Evolutionary conservation across 2,888 invertebrate species (phyloP).

Genomic region (Euclidia mi): DNA sequence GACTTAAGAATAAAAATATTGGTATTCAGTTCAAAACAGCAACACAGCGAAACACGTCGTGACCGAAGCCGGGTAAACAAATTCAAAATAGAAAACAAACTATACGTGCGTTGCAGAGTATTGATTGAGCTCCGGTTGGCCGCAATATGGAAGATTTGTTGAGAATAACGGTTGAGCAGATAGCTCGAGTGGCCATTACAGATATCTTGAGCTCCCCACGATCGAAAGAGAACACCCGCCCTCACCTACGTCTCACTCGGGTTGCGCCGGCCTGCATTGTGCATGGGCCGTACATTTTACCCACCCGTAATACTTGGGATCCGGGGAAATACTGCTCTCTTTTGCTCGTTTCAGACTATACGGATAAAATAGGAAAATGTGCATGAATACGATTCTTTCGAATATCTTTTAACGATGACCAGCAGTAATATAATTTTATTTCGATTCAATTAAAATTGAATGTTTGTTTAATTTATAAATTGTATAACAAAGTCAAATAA

Average conservation of each 20-base stretch:
- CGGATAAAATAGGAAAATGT: constrained; percentile 54
- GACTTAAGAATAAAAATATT: constrained; percentile 42
- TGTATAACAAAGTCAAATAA: too few relatives aligned
- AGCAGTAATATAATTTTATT: too few relatives aligned
- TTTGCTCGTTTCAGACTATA: constrained; percentile 49
- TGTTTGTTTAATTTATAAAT: too few relatives aligned
- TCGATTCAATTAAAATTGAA: too few relatives aligned
- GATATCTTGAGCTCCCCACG: constrained; percentile 81
- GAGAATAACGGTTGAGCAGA: constrained; percentile 84
- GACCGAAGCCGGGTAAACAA: constrained; percentile 52
- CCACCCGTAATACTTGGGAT: constrained; percentile 63
- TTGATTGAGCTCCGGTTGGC: constrained; percentile 79
- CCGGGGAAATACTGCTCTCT: constrained; percentile 56
- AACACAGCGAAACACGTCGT: constrained; percentile 39
- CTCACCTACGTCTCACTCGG: constrained; percentile 76
- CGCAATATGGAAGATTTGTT: constrained; percentile 86
- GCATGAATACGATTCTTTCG: constrained; percentile 34
- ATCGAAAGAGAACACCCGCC: constrained; percentile 74
- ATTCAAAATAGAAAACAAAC: constrained; percentile 68
- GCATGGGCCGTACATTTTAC: constrained; percentile 61
- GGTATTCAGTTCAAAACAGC: constrained; percentile 43
- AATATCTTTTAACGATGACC: constrained; percentile 22
- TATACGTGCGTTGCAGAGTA: constrained; percentile 67
- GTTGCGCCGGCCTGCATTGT: constrained; percentile 62
- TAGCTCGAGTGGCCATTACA: constrained; percentile 88